Evolutionary conservation across 2,113 vertebrate genomes (phyloP), one percentile per base, ranked within the genome.

Genomic region (Azemiops feae): DNA sequence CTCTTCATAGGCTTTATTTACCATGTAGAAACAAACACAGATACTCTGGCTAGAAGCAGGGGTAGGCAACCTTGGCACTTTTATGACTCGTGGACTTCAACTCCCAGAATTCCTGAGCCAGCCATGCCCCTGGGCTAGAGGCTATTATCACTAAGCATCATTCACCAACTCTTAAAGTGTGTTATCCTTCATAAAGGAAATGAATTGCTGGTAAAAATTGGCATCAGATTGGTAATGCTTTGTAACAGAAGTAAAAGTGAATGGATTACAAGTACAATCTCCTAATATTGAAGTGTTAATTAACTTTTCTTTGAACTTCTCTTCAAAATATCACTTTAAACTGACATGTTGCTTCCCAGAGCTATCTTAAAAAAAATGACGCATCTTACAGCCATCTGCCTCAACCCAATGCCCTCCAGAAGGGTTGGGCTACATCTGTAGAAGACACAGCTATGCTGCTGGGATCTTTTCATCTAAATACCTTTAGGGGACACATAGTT

Each of bases 11-110:
- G 91, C 88, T 97, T n/a, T 96, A 95, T 96, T 97, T 96, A 97
- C 92, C 85, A 96, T 97, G 97, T 92, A 97, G 95, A 97, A 96
- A 97, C 90, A 95, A 97, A 95, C 55, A 91, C 93, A 94, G 95
- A 60, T 93, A 94, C 93, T 95, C 95, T 95, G 95, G 89, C 93
- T 58, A n/a, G n/a, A n/a, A n/a, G n/a, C n/a, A n/a, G n/a, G n/a
- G n/a, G n/a, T n/a, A n/a, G n/a, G n/a, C n/a, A n/a, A n/a, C n/a
- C n/a, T n/a, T n/a, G n/a, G n/a, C n/a, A n/a, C n/a, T n/a, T n/a
- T n/a, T n/a, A n/a, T n/a, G n/a, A n/a, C n/a, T n/a, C n/a, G n/a
- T n/a, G n/a, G n/a, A n/a, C n/a, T n/a, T n/a, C n/a, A n/a, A n/a
- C n/a, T n/a, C n/a, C n/a, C n/a, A n/a, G n/a, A n/a, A n/a, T n/a